A percentile compares a stretch with the other conserved stretches of the same genome.
These are phyloP conservation scores for Serranus cabrilla DNA, from an alignment of 2,797 vertebrate genomes.

Conservation along the genomic window DNA sequence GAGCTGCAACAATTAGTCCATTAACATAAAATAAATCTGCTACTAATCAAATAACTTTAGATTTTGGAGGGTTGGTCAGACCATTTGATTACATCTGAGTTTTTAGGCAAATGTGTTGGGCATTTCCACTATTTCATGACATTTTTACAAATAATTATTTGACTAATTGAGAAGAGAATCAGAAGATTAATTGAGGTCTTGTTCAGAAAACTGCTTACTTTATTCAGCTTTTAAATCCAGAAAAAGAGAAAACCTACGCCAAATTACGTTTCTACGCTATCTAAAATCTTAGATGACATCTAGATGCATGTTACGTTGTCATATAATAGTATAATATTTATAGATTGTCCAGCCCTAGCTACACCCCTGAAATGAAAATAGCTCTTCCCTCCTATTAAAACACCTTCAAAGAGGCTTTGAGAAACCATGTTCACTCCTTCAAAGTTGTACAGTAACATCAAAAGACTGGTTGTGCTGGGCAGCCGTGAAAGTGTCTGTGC, in stretches of 20 bases:
- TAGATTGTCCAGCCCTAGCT: not conserved
- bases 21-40: not conserved
- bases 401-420: not conserved
- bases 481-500: conserved; percentile 6
- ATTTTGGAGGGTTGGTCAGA: not conserved
- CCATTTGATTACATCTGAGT: not conserved
- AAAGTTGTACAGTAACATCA: conserved; percentile 5
- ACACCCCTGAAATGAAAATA: not conserved
- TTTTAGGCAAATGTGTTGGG: not conserved
- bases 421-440: not conserved
- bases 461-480: conserved; percentile 7
- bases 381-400: not conserved
- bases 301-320: too few species aligned
- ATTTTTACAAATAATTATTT: not conserved
- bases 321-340: too few species aligned
- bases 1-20: not conserved
- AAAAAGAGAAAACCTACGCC: too few species aligned
- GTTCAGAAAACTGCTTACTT: too few species aligned
- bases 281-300: too few species aligned
- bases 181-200: not conserved
- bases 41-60: not conserved
- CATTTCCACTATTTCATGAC: not conserved
- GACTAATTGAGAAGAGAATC: not conserved
- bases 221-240: too few species aligned
- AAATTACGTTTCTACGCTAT: too few species aligned